phyloP scores from a whole-genome alignment of 1,140 invertebrate genomes.

The Magallana angulata region DNA sequence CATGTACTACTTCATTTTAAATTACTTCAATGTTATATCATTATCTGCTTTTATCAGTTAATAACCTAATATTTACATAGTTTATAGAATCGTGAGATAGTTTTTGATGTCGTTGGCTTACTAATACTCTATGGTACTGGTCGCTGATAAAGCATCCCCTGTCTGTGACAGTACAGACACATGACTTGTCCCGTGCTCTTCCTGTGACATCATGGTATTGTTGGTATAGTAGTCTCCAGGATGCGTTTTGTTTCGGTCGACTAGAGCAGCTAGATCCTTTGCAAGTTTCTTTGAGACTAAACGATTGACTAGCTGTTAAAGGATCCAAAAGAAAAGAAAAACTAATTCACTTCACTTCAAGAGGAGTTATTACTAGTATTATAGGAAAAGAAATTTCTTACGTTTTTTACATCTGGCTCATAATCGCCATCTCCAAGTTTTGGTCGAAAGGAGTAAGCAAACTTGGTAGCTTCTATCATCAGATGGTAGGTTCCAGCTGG shows the following conservation, averaged over 20 bases:
- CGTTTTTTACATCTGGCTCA: conserved; percentile 81
- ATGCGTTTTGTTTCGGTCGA: conserved; percentile 86
- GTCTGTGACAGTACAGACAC: conserved; percentile 90
- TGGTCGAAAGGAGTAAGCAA: conserved; percentile 90
- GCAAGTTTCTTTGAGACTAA: conserved; percentile 85
- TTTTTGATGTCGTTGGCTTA: conserved; percentile 81
- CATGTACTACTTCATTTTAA: too few species aligned
- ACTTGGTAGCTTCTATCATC: conserved; percentile 94
- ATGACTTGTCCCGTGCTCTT: conserved; percentile 90
- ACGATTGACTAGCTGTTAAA: conserved; percentile 82
- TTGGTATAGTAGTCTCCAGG: conserved; percentile 75
- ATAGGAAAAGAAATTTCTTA: not conserved
- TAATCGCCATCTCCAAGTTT: conserved; percentile 89
- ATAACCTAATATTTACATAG: too few species aligned
- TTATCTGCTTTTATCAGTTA: too few species aligned
- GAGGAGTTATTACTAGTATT: too few species aligned
- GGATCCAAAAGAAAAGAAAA: too few species aligned
- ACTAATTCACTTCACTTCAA: too few species aligned
- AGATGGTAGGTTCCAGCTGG: conserved; percentile 79
- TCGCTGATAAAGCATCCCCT: conserved; percentile 95
- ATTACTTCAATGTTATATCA: too few species aligned
- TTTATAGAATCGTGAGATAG: too few species aligned
- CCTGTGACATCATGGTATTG: conserved; percentile 41
- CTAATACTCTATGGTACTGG: conserved; percentile 91
- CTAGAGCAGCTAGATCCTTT: conserved; percentile 82